Evolutionary conservation across 1,140 invertebrate genomes (phyloP).

Genomic region (Bilobella aurantiaca): DNA sequence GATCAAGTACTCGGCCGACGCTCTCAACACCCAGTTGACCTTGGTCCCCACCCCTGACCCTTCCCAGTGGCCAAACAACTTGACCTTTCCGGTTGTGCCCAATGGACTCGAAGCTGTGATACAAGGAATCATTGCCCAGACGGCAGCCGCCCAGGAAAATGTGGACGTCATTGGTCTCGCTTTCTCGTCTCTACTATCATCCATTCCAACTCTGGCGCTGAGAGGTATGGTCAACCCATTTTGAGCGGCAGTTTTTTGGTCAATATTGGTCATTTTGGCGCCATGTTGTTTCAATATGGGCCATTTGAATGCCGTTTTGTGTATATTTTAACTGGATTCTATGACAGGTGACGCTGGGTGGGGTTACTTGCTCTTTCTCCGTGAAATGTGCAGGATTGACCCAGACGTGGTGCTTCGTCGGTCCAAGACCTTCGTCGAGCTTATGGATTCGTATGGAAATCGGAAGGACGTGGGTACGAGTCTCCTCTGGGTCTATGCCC

Average conservation of each 20-base stretch:
- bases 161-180: conserved; percentile 27
- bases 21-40: conserved; percentile 24
- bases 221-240: conserved; percentile 19
- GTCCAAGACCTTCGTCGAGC: conserved; percentile 20
- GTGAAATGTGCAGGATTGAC: conserved; percentile 29
- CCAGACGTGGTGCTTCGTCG: conserved; percentile 18
- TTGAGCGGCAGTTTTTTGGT: no score
- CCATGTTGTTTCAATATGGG: no score
- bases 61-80: conserved; percentile 27
- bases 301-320: no score
- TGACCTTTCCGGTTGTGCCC: conserved; percentile 24
- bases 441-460: conserved; percentile 34
- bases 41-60: conserved; percentile 23
- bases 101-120: conserved; percentile 19
- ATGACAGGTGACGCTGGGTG: conserved; percentile 27
- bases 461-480: conserved; percentile 29
- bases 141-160: neutral
- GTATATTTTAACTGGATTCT: neutral
- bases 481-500: conserved; percentile 29
- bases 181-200: conserved; percentile 23
- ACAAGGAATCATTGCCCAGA: conserved; percentile 23
- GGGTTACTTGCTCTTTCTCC: conserved; percentile 31
- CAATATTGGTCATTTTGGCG: no score
- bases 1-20: conserved; percentile 33
- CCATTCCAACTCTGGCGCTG: conserved; percentile 26